A percentile compares a stretch with the other conserved stretches of the same genome.
phyloP scores from a whole-genome alignment of 2,797 vertebrate genomes.

The Anguilla megastoma region DNA sequence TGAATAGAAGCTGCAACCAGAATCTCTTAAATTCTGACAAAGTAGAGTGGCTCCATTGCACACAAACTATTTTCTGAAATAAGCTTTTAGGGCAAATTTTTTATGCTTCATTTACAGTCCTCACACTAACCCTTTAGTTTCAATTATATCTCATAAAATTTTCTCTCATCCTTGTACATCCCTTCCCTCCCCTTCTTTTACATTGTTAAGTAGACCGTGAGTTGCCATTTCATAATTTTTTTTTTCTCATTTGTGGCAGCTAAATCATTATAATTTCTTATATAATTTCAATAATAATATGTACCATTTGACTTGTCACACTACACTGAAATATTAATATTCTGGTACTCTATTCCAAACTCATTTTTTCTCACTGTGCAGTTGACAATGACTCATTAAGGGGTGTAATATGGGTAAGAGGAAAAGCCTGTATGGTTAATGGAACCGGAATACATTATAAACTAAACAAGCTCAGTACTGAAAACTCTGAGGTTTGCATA shows the following conservation, averaged over 20 bases:
- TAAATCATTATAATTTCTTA: slow-evolving; percentile 52
- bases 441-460: background rate
- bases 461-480: background rate
- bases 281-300: slow-evolving; percentile 53
- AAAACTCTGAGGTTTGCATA: background rate
- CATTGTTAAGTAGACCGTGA: slow-evolving; percentile 43
- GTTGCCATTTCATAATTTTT: slow-evolving; percentile 37
- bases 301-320: slow-evolving; percentile 53
- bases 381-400: slow-evolving; percentile 55
- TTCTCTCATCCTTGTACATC: slow-evolving; percentile 18
- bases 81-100: slow-evolving; percentile 40
- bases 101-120: slow-evolving; percentile 46
- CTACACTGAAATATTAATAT: slow-evolving; percentile 46
- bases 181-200: slow-evolving; percentile 34
- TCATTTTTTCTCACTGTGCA: slow-evolving; percentile 48
- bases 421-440: slow-evolving; percentile 34
- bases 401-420: slow-evolving; percentile 26
- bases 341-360: slow-evolving; percentile 44
- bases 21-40: slow-evolving; percentile 44
- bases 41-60: slow-evolving; percentile 39
- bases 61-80: slow-evolving; percentile 34
- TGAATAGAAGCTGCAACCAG: slow-evolving; percentile 45
- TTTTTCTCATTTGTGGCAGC: slow-evolving; percentile 35
- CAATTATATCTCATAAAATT: slow-evolving; percentile 48
- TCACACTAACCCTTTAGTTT: slow-evolving; percentile 46